phyloP scores from a whole-genome alignment of 2,888 invertebrate species.

The Spilosoma lubricipeda region DNA sequence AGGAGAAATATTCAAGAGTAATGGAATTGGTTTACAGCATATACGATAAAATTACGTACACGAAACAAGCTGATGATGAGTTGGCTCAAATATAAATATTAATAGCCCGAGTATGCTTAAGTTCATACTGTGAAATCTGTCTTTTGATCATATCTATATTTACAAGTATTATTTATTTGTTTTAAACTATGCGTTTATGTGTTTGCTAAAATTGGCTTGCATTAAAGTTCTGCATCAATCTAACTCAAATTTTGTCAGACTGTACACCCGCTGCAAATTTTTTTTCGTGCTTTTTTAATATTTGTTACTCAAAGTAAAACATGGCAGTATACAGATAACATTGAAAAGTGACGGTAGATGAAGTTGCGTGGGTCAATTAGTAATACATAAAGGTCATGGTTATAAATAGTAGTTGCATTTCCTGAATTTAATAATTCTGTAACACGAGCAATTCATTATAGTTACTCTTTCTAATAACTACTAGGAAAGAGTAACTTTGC shows the following conservation, averaged over 20 bases:
- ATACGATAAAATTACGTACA: not conserved
- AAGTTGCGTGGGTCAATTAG: too few relatives aligned
- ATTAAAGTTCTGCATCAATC: too few relatives aligned
- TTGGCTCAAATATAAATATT: not conserved
- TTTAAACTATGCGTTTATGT: too few relatives aligned
- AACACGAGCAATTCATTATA: not conserved
- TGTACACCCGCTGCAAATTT: too few relatives aligned
- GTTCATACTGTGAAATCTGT: not conserved
- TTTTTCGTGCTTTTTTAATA: too few relatives aligned
- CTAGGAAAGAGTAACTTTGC: not conserved
- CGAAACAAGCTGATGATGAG: not conserved
- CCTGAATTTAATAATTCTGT: not conserved
- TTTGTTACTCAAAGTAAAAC: too few relatives aligned
- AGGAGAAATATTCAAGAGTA: slow-evolving; percentile 13
- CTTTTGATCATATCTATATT: too few relatives aligned
- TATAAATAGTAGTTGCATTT: not conserved
- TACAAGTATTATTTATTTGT: too few relatives aligned
- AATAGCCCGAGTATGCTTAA: not conserved
- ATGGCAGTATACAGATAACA: too few relatives aligned
- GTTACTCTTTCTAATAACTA: not conserved
- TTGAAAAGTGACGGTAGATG: too few relatives aligned
- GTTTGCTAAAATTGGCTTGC: too few relatives aligned
- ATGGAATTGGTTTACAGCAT: slow-evolving; percentile 8
- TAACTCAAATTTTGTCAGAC: too few relatives aligned
- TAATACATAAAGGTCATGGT: not conserved